These are phyloP conservation scores for Parnassius mnemosyne DNA, from an alignment of 2,888 invertebrate species.

Conservation along the genomic window DNA sequence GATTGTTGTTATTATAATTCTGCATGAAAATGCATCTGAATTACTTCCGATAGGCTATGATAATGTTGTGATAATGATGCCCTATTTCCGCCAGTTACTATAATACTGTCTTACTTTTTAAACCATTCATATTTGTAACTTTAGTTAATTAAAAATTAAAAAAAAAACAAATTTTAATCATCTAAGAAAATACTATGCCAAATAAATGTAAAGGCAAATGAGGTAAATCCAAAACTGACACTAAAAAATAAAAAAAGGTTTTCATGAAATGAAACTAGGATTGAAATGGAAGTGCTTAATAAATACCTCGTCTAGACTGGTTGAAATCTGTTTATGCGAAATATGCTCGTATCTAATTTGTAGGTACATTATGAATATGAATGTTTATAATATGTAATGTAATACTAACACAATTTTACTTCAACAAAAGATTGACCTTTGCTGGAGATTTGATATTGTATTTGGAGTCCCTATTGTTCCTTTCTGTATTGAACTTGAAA, in stretches of 20 bases:
- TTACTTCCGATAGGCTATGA: not conserved
- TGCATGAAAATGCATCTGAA: conserved; percentile 7
- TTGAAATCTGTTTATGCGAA: conserved; percentile 1
- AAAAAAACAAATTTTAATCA: too few species aligned
- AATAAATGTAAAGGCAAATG: too few species aligned
- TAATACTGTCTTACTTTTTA: too few species aligned
- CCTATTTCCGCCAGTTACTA: too few species aligned
- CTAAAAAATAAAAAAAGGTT: too few species aligned
- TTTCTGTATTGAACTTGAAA: conserved; percentile 1
- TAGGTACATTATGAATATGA: conserved; percentile 4
- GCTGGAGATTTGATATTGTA: conserved; percentile 13
- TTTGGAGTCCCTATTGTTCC: conserved; percentile 6
- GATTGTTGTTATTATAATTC: conserved; percentile 10
- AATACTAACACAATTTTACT: not conserved
- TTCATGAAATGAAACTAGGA: too few species aligned
- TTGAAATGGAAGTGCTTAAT: not conserved
- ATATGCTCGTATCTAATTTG: conserved; percentile 1
- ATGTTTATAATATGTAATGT: conserved; percentile 2
- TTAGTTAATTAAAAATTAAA: too few species aligned
- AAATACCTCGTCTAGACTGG: conserved; percentile 2
- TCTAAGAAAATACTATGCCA: too few species aligned
- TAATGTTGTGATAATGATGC: too few species aligned
- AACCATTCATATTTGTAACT: too few species aligned
- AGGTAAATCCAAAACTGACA: too few species aligned
- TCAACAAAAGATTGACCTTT: conserved; percentile 12